Evolutionary conservation across 2,113 vertebrate genomes (phyloP).

Genomic region (Lontra canadensis): DNA sequence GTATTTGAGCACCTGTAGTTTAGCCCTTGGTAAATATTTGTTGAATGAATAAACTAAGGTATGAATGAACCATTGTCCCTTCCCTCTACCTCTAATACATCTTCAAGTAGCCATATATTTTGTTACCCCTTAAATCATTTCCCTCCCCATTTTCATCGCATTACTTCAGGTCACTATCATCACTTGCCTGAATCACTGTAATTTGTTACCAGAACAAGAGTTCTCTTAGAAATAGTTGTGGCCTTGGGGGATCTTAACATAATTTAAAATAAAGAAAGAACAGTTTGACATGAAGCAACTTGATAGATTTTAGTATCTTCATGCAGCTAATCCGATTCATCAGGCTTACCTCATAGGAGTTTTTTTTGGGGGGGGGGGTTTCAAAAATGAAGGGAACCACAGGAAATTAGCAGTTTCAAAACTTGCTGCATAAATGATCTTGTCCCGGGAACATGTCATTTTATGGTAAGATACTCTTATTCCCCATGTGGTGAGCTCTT

Average conservation of each 20-base stretch:
- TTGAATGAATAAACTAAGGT: background rate
- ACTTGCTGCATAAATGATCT: background rate
- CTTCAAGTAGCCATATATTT: background rate
- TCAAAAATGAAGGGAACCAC: background rate
- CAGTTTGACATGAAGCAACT: background rate
- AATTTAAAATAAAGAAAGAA: background rate
- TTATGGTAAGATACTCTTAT: background rate
- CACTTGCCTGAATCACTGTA: background rate
- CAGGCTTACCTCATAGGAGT: background rate
- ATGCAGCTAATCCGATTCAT: background rate
- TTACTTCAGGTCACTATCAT: background rate
- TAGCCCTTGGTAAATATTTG: background rate
- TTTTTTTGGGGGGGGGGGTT: background rate
- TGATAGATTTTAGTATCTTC: background rate
- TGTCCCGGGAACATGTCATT: background rate
- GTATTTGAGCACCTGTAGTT: background rate
- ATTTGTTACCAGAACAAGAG: background rate
- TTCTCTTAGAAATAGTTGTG: background rate
- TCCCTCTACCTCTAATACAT: background rate
- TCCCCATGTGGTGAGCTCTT: background rate
- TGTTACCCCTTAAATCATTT: background rate
- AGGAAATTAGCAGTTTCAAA: constrained; percentile 29
- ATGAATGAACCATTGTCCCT: background rate
- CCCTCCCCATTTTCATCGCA: background rate
- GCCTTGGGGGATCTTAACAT: background rate